phyloP scores from a whole-genome alignment of 1,140 invertebrate species.

The Cyclargus thomasi region DNA sequence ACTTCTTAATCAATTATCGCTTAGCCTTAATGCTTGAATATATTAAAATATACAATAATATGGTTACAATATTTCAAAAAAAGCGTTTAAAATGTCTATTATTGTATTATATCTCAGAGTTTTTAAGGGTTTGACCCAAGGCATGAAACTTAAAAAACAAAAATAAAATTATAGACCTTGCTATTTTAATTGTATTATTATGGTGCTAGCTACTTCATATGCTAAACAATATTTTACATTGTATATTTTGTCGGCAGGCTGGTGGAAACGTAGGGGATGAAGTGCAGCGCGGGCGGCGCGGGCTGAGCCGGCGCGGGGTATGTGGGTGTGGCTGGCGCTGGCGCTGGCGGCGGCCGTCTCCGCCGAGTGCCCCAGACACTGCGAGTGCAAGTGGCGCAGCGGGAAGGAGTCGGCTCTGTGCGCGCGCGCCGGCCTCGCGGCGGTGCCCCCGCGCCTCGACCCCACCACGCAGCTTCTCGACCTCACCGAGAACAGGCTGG shows the following conservation, averaged over 20 bases:
- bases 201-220: neutral
- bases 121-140: no score
- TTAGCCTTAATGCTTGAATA: no score
- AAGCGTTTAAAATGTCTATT: no score
- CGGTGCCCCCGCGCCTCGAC: conserved; percentile 81
- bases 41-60: no score
- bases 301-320: conserved; percentile 57
- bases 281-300: conserved; percentile 52
- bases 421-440: conserved; percentile 81
- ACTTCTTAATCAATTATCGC: no score
- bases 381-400: conserved; percentile 90
- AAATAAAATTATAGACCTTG: no score
- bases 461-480: conserved; percentile 86
- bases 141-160: no score
- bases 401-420: conserved; percentile 89
- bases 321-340: conserved; percentile 64
- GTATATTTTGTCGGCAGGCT: conserved; percentile 38
- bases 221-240: neutral
- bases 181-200: no score
- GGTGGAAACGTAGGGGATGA: conserved; percentile 49
- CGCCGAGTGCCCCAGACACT: conserved; percentile 81
- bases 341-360: conserved; percentile 58
- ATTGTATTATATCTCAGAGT: no score
- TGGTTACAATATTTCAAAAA: no score
- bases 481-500: conserved; percentile 82